These are phyloP conservation scores for Geopemphigus sp. DNA, from an alignment of 1,140 invertebrate genomes.

Conservation along the genomic window DNA sequence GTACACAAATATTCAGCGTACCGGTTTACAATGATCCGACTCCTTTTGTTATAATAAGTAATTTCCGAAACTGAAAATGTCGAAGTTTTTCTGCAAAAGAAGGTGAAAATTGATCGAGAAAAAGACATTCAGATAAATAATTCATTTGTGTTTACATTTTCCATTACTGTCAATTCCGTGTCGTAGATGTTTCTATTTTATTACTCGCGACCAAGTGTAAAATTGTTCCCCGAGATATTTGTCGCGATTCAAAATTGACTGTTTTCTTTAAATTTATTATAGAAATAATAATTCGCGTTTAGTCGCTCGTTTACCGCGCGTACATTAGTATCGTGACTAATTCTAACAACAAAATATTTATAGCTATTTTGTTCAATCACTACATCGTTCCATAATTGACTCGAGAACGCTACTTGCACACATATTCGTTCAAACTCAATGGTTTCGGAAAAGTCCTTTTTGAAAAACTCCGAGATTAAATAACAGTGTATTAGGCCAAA, in stretches of 20 bases:
- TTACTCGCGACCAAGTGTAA: slow-evolving; percentile 16
- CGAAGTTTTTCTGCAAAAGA: not conserved
- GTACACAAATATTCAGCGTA: not conserved
- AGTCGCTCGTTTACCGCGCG: not conserved
- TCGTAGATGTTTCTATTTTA: slow-evolving; percentile 18
- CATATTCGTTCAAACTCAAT: not conserved
- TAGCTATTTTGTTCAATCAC: too few relatives aligned
- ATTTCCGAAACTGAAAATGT: not conserved
- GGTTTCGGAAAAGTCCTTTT: not conserved
- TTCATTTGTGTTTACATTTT: slow-evolving; percentile 36
- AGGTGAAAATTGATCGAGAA: slow-evolving; percentile 19
- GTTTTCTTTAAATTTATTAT: not conserved
- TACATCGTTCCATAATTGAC: not conserved
- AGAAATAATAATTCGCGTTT: slow-evolving; percentile 5
- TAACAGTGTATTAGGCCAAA: not conserved
- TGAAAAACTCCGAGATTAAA: not conserved
- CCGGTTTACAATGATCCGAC: slow-evolving; percentile 1
- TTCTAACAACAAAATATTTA: not conserved
- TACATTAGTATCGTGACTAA: not conserved
- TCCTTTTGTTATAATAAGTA: slow-evolving; percentile 13
- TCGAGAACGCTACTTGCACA: not conserved
- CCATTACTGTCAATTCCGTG: slow-evolving; percentile 26
- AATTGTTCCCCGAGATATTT: slow-evolving; percentile 13
- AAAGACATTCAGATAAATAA: slow-evolving; percentile 9
- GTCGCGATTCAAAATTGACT: slow-evolving; percentile 18